These are phyloP conservation scores for Zenarchopterus dispar DNA, from an alignment of 2,797 vertebrate species.

Conservation along the genomic window DNA sequence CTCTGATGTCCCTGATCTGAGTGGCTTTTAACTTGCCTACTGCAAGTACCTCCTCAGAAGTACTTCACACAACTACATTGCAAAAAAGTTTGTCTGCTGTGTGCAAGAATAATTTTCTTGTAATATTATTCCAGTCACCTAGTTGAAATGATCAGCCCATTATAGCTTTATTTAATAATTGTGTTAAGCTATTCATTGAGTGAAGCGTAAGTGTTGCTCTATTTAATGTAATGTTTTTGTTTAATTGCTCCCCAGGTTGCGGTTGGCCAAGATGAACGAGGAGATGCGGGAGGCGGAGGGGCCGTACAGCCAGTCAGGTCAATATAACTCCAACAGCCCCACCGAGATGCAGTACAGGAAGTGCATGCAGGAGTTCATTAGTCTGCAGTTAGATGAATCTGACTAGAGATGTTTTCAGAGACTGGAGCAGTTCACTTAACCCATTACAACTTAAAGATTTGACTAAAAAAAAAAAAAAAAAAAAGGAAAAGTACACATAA, in stretches of 20 bases:
- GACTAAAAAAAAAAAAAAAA: neutral
- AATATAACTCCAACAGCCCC: slow-evolving; percentile 93
- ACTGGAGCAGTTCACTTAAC: slow-evolving; percentile 28
- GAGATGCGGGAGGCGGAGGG: slow-evolving; percentile 99
- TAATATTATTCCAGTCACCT: neutral
- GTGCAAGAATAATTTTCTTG: too few relatives aligned
- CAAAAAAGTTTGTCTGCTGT: too few relatives aligned
- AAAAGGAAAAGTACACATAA: neutral
- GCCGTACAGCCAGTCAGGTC: slow-evolving; percentile 97
- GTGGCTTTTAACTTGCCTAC: too few relatives aligned
- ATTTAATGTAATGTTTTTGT: slow-evolving; percentile 13
- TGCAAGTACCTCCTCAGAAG: too few relatives aligned
- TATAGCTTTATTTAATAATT: neutral
- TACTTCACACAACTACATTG: too few relatives aligned
- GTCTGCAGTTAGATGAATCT: slow-evolving; percentile 89
- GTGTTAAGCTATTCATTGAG: too few relatives aligned
- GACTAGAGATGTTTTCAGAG: slow-evolving; percentile 64
- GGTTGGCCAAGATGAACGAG: slow-evolving; percentile 98
- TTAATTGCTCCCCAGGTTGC: slow-evolving; percentile 82
- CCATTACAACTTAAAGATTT: neutral
- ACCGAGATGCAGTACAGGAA: slow-evolving; percentile 98
- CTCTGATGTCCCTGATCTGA: too few relatives aligned
- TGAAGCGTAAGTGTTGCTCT: neutral
- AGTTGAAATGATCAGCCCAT: neutral
- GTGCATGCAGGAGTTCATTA: slow-evolving; percentile 97